Conservation (phyloP, 2,888 invertebrate genomes). For the Globia sparganii region DNA sequence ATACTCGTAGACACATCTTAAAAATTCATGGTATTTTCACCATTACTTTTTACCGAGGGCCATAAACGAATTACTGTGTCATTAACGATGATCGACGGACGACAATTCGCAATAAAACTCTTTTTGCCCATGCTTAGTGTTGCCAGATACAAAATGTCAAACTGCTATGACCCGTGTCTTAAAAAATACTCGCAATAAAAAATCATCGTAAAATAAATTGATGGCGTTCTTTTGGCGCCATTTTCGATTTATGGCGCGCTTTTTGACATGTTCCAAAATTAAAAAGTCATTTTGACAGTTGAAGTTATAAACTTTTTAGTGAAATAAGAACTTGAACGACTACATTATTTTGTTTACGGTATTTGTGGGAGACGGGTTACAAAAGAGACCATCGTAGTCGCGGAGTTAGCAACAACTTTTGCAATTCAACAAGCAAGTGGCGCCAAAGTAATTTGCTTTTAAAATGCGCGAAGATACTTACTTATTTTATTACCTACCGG, state of each 20-base stretch:
- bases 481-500: constrained; percentile 73
- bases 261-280: constrained; percentile 64
- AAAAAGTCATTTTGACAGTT: constrained; percentile 65
- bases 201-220: constrained; percentile 79
- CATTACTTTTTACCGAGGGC: constrained; percentile 41
- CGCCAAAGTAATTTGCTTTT: constrained; percentile 14
- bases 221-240: constrained; percentile 82
- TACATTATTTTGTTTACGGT: constrained; percentile 9
- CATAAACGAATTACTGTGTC: constrained; percentile 48
- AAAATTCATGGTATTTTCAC: constrained; percentile 11
- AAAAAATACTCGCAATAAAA: constrained; percentile 58
- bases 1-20: constrained; percentile 6
- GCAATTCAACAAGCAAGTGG: constrained; percentile 21
- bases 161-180: constrained; percentile 52
- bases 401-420: constrained; percentile 7
- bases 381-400: constrained; percentile 32
- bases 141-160: constrained; percentile 60
- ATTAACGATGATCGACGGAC: constrained; percentile 45
- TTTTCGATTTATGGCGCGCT: constrained; percentile 79
- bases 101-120: constrained; percentile 65
- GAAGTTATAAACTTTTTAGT: constrained; percentile 22
- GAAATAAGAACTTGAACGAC: constrained; percentile 9
- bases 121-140: constrained; percentile 38
- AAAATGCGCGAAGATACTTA: constrained; percentile 36
- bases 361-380: background rate